Evolutionary conservation across 2,113 vertebrate genomes (phyloP), one percentile per base, ranked within the genome.

Genomic region (Nibea coibor): DNA sequence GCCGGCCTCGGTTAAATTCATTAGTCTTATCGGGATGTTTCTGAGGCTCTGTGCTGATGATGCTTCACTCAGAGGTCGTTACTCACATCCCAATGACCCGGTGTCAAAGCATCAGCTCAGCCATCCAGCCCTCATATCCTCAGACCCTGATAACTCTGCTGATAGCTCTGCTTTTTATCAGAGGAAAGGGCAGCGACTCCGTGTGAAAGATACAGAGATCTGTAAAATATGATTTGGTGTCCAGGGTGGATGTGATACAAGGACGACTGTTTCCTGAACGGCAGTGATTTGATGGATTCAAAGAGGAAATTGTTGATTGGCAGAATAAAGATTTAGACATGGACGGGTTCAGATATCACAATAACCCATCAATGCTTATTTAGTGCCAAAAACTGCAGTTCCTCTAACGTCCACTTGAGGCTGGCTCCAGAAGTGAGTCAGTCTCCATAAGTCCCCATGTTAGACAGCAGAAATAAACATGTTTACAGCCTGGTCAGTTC

Each of bases 171-270:
- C 7, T 10, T 56, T 67, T 75, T 75, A 80, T 84, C 78, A 39
- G 42, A 0, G 43, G 10, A 74, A 72, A 82, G 83, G 79, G 48
- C 82, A 45, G 73, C 80, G 6, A 6, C 66, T 78, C 22, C 56
- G 31, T 85, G 85, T 91, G 89, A 35, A 93, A 92, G 94, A 92
- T 81, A 92, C 89, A 84, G 89, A 90, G 81, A 92, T 91, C 85
- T 81, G 93, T 79, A 2, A 61, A 39, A 8, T 70, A 47, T 43
- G 72, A 57, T 39, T 58, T 75, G 51, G 54, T 22, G 64, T 79
- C 58, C 8, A 19, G 20, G 57, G 35, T 12, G 0, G 50, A 72
- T 5, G 6, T 15, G 17, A 71, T 51, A 7, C 28, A 12, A 48
- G 50, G 24, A 50, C n/a, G 0, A 24, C 58, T 19, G 58, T 51